Base-by-base conservation (phyloP, 64 coral and sea anemone genomes). In the Montipora sp. region DNA sequence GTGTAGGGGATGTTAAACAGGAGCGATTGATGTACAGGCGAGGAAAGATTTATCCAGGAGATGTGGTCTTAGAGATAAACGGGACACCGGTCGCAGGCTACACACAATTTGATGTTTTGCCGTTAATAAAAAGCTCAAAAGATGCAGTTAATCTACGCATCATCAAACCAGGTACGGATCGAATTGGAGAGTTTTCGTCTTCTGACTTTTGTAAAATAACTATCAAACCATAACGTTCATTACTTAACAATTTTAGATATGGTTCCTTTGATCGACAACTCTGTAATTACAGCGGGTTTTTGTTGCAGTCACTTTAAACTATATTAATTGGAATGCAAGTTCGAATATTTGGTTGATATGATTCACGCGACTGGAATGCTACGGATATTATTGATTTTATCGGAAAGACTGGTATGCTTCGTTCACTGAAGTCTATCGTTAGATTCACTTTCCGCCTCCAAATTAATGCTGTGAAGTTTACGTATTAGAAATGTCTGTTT, bases 51-150 rank as follows among this genome's bases (percentile, higher is more conserved):
- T 88, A 88, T 18, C 73, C 80, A 10, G 98, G 92, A 48, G 98
- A 99, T 53, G 80, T 99, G 20, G 90, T 99, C 16, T 80, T 99
- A 14, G 98, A 99, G 89, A 92, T 99, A 23, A 94, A 99, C 53
- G 76, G 88, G 14, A 87, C 89, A 36, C 83, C 94, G 13, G 94
- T 99, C 2, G 98, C 95, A 24, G 98, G 98, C 0, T 96, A 92
- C 23, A 99, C 98, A 78, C 92, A 92, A 92, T 90, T 89, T 73
- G 95, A 98, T 83, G 84, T 94, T 10, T 72, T 97, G 15, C 87
- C 89, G 16, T 92, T 98, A 18, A 94, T 98, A 59, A 98, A 98
- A 48, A 92, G 94, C 77, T 93, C 91, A 51, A 87, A 84, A 15
- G 92, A 98, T 44, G 57, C 88, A 0, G 83, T 94, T 2, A 83